Base-by-base conservation (phyloP, 2,888 invertebrate genomes). In the Drosophila limbata region DNA sequence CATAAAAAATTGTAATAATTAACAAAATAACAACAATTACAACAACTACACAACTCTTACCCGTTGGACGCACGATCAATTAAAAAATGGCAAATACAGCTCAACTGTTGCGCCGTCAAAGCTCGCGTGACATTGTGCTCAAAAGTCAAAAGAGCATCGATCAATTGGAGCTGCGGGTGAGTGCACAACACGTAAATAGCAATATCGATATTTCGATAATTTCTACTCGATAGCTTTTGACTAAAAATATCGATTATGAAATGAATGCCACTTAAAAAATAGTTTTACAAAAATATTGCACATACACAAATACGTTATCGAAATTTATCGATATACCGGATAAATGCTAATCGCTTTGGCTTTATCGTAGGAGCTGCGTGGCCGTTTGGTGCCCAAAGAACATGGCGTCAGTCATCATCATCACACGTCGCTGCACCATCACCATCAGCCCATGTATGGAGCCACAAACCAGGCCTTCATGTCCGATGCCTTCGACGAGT, bases 61-160 rank as follows among this genome's bases (percentile, higher is more conserved):
- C 15, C 40, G 69, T 56, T 74, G 53, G 59, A 56, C 59, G 28
- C 53, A 40, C 50, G 42, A 44, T 53, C 55, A n/a, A 11, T 15
- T 6, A 21, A 55, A 64, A 28, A 69, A 97, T 97, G 97, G 97
- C 97, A 90, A 97, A 97, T 92, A 96, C 97, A 83, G 97, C 97
- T 63, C 97, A 97, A 93, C 94, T 97, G 91, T 95, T 97, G 90
- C 95, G 97, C 81, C 94, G 97, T 63, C 97, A 97, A 93, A 97
- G 97, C 92, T 97, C 97, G 66, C 94, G 97, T 80, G 97, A 97
- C 90, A 94, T 97, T 50, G 95, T 95, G 13, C 79, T 92, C 17
- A 91, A 91, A 79, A 88, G 89, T 77, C 97, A 97, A 92, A 95
- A 96, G 75, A 97, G 97, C 55, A 92, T 97, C 84, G 97, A 97